Evolutionary conservation across 1,140 invertebrate species (phyloP), one percentile per base, ranked within the genome.

Genomic region (Phenacoccus solenopsis): DNA sequence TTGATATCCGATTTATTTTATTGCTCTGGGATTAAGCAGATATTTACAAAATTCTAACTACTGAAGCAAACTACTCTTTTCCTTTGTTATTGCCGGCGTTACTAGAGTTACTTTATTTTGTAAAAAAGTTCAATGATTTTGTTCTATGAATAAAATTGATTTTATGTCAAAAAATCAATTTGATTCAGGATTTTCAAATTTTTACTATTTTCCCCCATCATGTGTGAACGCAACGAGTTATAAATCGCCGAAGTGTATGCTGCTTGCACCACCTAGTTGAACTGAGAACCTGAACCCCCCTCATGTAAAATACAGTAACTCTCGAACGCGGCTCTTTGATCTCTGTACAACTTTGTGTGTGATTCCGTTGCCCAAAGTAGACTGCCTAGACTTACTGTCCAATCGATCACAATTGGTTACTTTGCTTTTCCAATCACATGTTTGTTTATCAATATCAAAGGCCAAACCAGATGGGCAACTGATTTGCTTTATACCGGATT

Each of bases 381-480:
- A n/a, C 28, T 70, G 70, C 38, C 64, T 80, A 82, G 84, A 91
- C 91, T 94, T 92, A 94, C 92, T 93, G 88, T 93, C 91, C 79
- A 93, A 86, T 84, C 89, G 90, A 85, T 94, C 90, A 88, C 92
- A 95, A 88, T 92, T 94, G 84, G 84, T 90, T 84, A 94, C 92
- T 87, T 94, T 94, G 84, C 88, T 90, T 85, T 94, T 94, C 91
- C 93, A 95, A 85, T 95, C 92, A 84, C 93, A 95, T 81, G 92
- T 95, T 84, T 96, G 93, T 86, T 94, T 93, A 84, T 93, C 89
- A 83, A 96, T 88, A 86, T 96, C 93, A 87, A 96, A 96, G 83
- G 90, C 89, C 84, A 96, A 86, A 83, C 92, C 91, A 80, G 90
- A 90, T 78, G 91, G 91, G 82, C 93, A 96, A 82, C 89, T 90